Conservation (phyloP, 2,113 vertebrate genomes). For the Lepisosteus osseus region DNA sequence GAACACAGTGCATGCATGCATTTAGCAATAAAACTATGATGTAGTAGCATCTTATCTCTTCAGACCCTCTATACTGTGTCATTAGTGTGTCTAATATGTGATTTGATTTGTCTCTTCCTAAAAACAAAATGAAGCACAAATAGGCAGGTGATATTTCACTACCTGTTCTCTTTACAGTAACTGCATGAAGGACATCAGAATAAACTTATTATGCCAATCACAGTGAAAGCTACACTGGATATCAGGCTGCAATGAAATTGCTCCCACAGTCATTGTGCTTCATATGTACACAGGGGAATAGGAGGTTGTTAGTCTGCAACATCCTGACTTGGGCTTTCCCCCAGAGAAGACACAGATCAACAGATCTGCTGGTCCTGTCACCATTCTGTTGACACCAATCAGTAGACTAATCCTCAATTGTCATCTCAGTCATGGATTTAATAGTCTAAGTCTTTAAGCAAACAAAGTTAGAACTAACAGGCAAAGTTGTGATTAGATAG, state of each 20-base stretch:
- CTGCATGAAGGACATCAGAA: neutral
- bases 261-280: neutral
- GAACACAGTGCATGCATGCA: too few species aligned
- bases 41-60: too few species aligned
- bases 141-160: too few species aligned
- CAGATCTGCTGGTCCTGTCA: neutral
- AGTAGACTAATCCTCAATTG: neutral
- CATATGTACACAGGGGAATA: neutral
- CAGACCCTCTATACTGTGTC: too few species aligned
- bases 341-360: neutral
- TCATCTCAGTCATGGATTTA: neutral
- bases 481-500: neutral
- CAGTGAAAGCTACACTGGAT: neutral
- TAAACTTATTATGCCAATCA: neutral
- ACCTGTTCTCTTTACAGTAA: too few species aligned
- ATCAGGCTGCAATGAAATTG: neutral
- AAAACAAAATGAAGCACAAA: too few species aligned
- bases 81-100: too few species aligned
- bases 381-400: conserved; percentile 7
- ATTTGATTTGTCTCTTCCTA: too few species aligned
- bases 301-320: neutral
- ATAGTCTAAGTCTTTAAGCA: neutral
- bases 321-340: neutral
- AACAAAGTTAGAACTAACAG: neutral
- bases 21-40: too few species aligned